Conservation (phyloP, 1,140 invertebrate genomes). For the Chironomus striatipennis region DNA sequence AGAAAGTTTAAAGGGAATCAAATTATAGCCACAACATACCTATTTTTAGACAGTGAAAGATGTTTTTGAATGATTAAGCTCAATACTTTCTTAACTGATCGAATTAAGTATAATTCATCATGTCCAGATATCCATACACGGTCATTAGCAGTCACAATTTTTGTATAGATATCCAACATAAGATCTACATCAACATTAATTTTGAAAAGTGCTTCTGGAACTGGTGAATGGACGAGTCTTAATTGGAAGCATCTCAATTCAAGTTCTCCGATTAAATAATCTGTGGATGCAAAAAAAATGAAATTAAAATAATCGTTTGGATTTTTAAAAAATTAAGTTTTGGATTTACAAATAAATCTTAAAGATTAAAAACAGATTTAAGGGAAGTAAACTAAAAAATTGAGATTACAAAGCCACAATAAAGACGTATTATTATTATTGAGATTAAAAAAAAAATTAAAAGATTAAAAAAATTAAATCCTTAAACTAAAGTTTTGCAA, state of each 20-base stretch:
- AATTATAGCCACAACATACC: conserved; percentile 29
- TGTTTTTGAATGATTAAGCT: conserved; percentile 43
- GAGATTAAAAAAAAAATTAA: no score
- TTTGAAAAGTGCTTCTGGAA: conserved; percentile 57
- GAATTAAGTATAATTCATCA: conserved; percentile 66
- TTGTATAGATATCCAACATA: conserved; percentile 63
- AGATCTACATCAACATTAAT: conserved; percentile 61
- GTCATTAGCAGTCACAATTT: conserved; percentile 63
- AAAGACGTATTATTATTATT: no score
- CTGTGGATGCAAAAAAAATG: conserved; percentile 33
- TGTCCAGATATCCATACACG: conserved; percentile 65
- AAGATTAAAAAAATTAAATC: no score
- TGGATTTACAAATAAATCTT: no score
- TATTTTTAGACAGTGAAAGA: conserved; percentile 33
- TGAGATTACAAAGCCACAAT: no score
- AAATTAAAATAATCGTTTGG: no score
- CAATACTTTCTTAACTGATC: conserved; percentile 56
- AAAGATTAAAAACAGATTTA: no score
- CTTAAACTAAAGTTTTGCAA: conserved; percentile 62
- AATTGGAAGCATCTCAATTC: conserved; percentile 64
- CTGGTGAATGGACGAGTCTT: conserved; percentile 54
- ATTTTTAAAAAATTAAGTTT: no score
- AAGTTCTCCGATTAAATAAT: conserved; percentile 62
- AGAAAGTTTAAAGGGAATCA: conserved; percentile 26
- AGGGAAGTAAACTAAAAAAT: no score